Conservation (phyloP, 1,140 invertebrate species). For the Diuraphis noxia region DNA sequence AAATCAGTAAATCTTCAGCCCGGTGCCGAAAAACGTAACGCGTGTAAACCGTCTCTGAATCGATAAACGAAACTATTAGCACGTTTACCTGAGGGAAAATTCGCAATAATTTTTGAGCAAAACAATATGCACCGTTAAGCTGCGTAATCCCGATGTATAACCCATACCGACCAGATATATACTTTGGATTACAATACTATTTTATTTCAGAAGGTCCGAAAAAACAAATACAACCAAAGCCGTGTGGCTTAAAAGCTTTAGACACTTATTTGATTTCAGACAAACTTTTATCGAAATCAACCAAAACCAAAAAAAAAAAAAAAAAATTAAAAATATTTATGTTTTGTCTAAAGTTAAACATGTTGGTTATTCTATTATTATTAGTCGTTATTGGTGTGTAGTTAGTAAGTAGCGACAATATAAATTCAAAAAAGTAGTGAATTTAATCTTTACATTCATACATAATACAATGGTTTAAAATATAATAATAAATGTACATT, state of each 20-base stretch:
- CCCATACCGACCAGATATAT: background rate
- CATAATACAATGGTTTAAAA: background rate
- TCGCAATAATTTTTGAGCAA: background rate
- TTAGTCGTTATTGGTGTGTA: background rate
- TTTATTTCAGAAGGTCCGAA: background rate
- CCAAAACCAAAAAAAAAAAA: background rate
- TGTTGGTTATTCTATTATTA: background rate
- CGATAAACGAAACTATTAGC: conserved; percentile 31
- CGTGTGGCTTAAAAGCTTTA: background rate
- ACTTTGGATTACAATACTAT: background rate
- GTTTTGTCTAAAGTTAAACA: background rate
- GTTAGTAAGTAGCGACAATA: background rate
- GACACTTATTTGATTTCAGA: background rate
- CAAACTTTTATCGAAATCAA: background rate
- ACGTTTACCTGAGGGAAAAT: background rate
- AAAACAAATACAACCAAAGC: background rate
- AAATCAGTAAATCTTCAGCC: background rate
- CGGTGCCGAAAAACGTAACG: background rate
- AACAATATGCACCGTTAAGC: background rate
- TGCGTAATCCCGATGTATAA: background rate
- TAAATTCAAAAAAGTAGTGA: background rate
- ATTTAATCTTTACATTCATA: background rate
- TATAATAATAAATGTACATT: background rate
- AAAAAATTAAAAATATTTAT: background rate
- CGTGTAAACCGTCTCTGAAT: background rate